A percentile compares a stretch with the other conserved stretches of the same genome.
phyloP scores from a whole-genome alignment of 2,888 invertebrate species.

The Rhamphomyia laevipes region DNA sequence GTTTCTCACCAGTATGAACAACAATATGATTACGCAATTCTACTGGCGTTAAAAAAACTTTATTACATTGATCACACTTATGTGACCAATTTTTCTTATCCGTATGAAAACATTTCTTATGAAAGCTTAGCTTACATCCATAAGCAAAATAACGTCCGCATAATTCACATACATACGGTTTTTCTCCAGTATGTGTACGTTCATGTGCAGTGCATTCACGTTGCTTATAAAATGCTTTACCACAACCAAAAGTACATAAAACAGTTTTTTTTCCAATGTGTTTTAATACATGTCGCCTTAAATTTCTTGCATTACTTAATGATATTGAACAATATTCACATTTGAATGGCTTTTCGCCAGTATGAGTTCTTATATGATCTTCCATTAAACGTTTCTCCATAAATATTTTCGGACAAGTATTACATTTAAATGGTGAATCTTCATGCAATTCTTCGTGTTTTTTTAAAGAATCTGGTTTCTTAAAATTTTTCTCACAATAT shows the following conservation, averaged over 20 bases:
- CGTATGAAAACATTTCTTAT: background rate
- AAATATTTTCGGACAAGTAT: background rate
- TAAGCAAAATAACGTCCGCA: background rate
- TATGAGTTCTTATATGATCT: background rate
- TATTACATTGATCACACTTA: background rate
- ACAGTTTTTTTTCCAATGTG: background rate
- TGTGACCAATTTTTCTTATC: background rate
- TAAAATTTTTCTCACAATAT: no score
- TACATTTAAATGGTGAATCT: background rate
- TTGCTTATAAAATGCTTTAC: background rate
- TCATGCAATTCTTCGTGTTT: background rate
- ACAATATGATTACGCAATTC: background rate
- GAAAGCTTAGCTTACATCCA: background rate
- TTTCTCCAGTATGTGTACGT: background rate
- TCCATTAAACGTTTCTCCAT: background rate
- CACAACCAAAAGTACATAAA: background rate
- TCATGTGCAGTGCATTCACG: background rate
- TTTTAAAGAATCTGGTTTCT: no score
- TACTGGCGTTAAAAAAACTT: background rate
- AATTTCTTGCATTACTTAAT: background rate
- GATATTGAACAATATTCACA: background rate
- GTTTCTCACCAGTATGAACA: conserved; percentile 1
- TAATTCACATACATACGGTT: background rate
- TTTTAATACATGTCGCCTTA: background rate
- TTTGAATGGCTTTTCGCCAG: background rate